A percentile compares a stretch with the other conserved stretches of the same genome.
phyloP scores from a whole-genome alignment of 2,113 vertebrate species.

The Syrrhaptes paradoxus region DNA sequence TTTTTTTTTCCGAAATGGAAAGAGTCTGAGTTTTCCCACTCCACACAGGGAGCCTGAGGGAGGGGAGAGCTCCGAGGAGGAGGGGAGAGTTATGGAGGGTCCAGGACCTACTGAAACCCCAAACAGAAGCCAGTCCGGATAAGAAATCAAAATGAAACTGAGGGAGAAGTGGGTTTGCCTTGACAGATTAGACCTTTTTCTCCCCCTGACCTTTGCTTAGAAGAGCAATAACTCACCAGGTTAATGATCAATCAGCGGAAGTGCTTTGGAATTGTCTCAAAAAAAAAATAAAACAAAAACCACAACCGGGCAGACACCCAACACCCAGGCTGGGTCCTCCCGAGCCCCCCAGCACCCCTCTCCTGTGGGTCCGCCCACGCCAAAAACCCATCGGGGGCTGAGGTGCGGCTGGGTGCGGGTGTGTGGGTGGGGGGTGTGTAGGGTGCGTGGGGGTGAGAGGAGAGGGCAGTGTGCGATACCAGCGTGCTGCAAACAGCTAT shows the following conservation, averaged over 20 bases:
- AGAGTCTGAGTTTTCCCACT: background rate
- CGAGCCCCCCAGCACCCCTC: background rate
- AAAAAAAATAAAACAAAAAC: constrained; percentile 60
- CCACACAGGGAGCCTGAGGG: background rate
- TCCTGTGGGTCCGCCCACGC: background rate
- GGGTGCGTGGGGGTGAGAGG: background rate
- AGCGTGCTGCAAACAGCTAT: constrained; percentile 16
- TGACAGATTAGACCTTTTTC: constrained; percentile 80
- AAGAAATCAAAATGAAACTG: constrained; percentile 45
- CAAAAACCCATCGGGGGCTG: background rate
- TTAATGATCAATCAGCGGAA: constrained; percentile 83
- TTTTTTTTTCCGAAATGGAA: background rate
- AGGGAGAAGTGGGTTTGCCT: constrained; percentile 41
- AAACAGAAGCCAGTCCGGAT: constrained; percentile 15
- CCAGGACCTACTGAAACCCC: background rate
- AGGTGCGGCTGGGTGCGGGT: background rate
- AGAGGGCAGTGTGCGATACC: background rate
- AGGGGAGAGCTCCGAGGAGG: background rate
- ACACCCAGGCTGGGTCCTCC: background rate
- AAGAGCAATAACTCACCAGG: constrained; percentile 81
- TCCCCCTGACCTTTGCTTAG: constrained; percentile 81
- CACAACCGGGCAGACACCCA: background rate
- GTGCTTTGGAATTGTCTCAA: constrained; percentile 69
- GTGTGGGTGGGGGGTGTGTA: background rate
- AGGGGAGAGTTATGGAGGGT: background rate